Evolutionary conservation across 2,797 vertebrate genomes (phyloP), one percentile per base, ranked within the genome.

Genomic region (Orientallactaga sibirica): DNA sequence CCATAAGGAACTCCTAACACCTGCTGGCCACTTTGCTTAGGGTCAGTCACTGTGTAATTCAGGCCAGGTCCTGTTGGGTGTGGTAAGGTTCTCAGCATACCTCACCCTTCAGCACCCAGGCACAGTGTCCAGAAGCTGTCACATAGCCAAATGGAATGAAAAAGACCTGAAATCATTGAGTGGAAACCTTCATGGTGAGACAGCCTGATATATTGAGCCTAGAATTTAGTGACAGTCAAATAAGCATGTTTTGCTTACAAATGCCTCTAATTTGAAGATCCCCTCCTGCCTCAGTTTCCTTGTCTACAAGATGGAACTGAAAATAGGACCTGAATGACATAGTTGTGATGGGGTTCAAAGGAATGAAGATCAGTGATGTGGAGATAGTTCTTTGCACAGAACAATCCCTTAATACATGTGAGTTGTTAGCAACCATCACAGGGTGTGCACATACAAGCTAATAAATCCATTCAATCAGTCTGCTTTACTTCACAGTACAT

Each of bases 161-260:
- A 2, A 52, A 25, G 4, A 15, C 24, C 12, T 55, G 4, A 33
- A 18, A 29, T 2, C 8, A 8, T 0, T 1, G 27, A 20, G 61
- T 2, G 18, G 66, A 55, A 12, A 55, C 55, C 2, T 6, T 18
- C 1, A 6, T 0, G 52, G 43, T 0, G 7, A 19, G 12, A 3
- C 0, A 19, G 24, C 24, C 0, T 3, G 9, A 24, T 5, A 20
- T 12, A 0, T 16, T 8, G 37, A 25, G 7, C 66, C 24, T 20
- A 41, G 22, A 9, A 7, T 22, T 43, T 14, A 18, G 48, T 25
- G 70, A 27, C 29, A 18, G 12, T 66, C 48, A 0, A 22, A 0
- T n/a, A 16, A 80, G 43, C 20, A 37, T 29, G 2, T 2, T n/a
- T n/a, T 3, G 4, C 14, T 10, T 27, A 33, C 2, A 0, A 2